These are phyloP conservation scores for Fopius arisanus DNA, from an alignment of 1,140 invertebrate species.

Conservation along the genomic window DNA sequence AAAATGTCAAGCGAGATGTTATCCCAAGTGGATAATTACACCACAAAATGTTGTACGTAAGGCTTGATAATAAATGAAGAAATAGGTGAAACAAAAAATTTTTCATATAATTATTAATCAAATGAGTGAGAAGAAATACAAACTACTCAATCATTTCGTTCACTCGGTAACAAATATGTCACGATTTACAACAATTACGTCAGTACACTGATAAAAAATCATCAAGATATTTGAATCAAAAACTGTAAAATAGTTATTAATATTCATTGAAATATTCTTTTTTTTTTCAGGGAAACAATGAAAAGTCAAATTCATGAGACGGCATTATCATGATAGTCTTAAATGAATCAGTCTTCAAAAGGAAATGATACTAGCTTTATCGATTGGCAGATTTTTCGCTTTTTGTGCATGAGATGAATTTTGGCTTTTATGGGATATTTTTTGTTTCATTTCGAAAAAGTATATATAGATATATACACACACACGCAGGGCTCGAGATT, in stretches of 20 bases:
- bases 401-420: background rate
- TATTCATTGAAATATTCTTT: background rate
- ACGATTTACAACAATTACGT: background rate
- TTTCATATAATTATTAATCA: background rate
- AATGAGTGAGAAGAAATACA: background rate
- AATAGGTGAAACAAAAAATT: background rate
- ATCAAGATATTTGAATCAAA: conserved; percentile 15
- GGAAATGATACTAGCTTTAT: background rate
- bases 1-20: background rate
- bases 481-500: background rate
- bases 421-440: background rate
- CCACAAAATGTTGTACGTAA: background rate
- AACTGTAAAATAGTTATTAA: conserved; percentile 1
- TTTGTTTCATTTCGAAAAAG: background rate
- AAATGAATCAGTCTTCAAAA: conserved; percentile 33
- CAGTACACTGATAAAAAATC: background rate
- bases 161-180: background rate
- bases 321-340: conserved; percentile 15
- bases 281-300: background rate
- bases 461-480: background rate
- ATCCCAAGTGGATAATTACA: background rate
- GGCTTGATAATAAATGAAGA: background rate
- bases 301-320: background rate
- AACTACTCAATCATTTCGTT: background rate
- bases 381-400: background rate